Evolutionary conservation across 1,140 invertebrate genomes (phyloP), one percentile per base, ranked within the genome.

Genomic region (Teleogryllus occipitalis): DNA sequence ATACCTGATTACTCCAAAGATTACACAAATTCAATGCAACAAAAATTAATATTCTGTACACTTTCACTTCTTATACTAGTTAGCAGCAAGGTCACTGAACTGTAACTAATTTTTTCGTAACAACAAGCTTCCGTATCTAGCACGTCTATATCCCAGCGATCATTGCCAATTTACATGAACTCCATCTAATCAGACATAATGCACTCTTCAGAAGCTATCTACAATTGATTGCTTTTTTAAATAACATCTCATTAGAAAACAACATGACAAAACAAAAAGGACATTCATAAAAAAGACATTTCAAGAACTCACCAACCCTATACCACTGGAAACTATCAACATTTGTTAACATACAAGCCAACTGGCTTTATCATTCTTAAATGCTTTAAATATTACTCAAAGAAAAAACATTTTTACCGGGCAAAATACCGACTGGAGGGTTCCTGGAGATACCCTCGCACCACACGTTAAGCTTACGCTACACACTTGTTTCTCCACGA

Each of bases 231-330:
- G 54, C 54, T 65, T 65, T 18, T 65, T 65, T 65, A 65, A 65
- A 65, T 65, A 65, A 65, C 54, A 65, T 65, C 18, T 65, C 54
- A 65, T 65, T 65, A 65, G 54, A 65, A 65, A 65, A 65, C 54
- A 65, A 65, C 54, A 65, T 65, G 54, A 65, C 54, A 65, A 39
- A 65, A 65, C 54, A 65, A 65, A 65, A 65, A 65, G 54, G 10
- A 65, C 54, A 65, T 65, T 65, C 54, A 65, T 65, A 65, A 65
- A 65, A 65, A 65, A 65, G 54, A 65, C 54, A 65, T 65, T 65
- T 65, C 54, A 65, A 65, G 54, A 39, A 65, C 54, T 65, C 54
- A 65, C 54, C 54, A 65, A 65, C 54, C 54, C 54, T 65, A 65
- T 65, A 65, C 54, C 54, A 65, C 54, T 65, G 54, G 54, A 65